phyloP scores from a whole-genome alignment of 2,888 invertebrate genomes.

The Oligia strigilis region DNA sequence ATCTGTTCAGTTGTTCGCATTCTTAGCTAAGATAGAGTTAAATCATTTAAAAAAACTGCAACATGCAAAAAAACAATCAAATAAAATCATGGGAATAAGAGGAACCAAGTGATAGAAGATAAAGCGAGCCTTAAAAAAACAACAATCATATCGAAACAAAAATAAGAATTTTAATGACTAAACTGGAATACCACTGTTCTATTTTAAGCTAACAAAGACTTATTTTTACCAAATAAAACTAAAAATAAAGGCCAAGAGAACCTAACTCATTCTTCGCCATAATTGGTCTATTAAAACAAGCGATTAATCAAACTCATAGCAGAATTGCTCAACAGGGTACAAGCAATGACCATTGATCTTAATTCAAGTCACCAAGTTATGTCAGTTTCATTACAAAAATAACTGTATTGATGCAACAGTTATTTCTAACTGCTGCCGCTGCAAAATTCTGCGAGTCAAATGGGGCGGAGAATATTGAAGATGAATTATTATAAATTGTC shows the following conservation, averaged over 20 bases:
- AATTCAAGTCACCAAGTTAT: conserved; percentile 56
- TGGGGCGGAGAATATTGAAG: conserved; percentile 4
- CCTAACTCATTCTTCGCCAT: conserved; percentile 59
- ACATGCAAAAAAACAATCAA: not conserved
- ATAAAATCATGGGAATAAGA: not conserved
- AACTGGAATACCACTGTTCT: conserved; percentile 4
- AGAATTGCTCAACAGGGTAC: conserved; percentile 50
- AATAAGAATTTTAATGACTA: not conserved
- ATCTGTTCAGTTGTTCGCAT: not conserved
- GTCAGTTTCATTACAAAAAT: conserved; percentile 52
- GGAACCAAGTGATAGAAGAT: not conserved
- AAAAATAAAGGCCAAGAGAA: conserved; percentile 37
- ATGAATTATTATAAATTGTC: not conserved
- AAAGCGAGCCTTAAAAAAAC: not conserved
- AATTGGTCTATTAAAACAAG: conserved; percentile 78
- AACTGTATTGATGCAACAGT: conserved; percentile 37
- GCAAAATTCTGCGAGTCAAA: conserved; percentile 20
- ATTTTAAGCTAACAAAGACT: conserved; percentile 21
- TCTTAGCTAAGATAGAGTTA: not conserved
- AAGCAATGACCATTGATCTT: conserved; percentile 61
- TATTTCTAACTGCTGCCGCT: conserved; percentile 13
- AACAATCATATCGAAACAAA: not conserved
- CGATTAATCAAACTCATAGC: conserved; percentile 78
- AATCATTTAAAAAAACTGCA: not conserved
- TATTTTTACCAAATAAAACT: conserved; percentile 28